These are phyloP conservation scores for Zosterops japonicus DNA, from an alignment of 2,113 vertebrate genomes.

Conservation along the genomic window DNA sequence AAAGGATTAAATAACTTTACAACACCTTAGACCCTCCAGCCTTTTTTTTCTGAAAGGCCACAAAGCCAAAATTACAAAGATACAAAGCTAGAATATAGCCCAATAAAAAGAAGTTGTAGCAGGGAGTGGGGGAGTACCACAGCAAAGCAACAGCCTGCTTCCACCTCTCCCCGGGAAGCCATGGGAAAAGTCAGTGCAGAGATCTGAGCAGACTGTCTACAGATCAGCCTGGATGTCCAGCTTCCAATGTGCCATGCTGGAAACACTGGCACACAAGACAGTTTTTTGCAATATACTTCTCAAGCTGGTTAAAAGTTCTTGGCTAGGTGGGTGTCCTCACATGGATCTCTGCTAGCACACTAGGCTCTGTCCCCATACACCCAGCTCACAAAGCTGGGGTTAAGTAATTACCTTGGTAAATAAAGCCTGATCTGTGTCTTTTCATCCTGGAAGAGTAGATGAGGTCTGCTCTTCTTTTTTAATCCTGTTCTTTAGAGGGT, in stretches of 20 bases:
- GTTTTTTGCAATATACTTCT: background rate
- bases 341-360: background rate
- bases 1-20: background rate
- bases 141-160: background rate
- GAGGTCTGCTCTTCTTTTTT: background rate
- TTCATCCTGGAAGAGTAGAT: background rate
- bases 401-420: background rate
- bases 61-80: background rate
- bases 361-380: background rate
- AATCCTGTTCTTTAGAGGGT: background rate
- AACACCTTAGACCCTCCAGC: background rate
- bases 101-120: background rate
- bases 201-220: background rate
- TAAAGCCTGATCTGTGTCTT: background rate
- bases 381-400: background rate
- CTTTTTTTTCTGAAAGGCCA: background rate
- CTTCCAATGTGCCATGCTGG: rapidly evolving
- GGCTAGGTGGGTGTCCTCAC: background rate
- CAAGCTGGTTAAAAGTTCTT: background rate
- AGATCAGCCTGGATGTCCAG: background rate
- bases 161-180: background rate
- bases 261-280: background rate
- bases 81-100: background rate
- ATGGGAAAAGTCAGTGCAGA: background rate
- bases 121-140: background rate